Evolutionary conservation across 2,797 vertebrate genomes (phyloP).

Genomic region (Chaetodon trifasciatus): DNA sequence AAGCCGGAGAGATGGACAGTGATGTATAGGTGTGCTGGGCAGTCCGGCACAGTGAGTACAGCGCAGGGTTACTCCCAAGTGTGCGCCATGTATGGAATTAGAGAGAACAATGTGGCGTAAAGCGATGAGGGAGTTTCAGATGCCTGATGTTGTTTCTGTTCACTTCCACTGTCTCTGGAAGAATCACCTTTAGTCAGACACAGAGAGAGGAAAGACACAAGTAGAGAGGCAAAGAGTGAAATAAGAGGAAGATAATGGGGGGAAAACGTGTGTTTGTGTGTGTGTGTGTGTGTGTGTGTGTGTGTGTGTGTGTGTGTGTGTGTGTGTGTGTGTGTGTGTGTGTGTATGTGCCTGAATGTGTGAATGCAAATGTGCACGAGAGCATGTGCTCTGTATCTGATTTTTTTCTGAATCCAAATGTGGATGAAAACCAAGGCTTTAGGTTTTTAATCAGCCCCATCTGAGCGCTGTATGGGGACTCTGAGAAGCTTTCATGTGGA

Average conservation of each 20-base stretch:
- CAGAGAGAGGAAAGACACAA: slow-evolving; percentile 8
- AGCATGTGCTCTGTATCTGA: slow-evolving; percentile 38
- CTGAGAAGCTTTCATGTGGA: slow-evolving; percentile 80
- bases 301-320: not conserved
- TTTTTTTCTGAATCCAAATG: slow-evolving; percentile 74
- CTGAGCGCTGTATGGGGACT: slow-evolving; percentile 78
- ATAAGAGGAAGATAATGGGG: slow-evolving; percentile 61
- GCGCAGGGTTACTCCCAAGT: slow-evolving; percentile 56
- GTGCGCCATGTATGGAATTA: slow-evolving; percentile 69
- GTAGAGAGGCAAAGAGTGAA: slow-evolving; percentile 38
- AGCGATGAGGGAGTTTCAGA: slow-evolving; percentile 67
- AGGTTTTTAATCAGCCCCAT: slow-evolving; percentile 84
- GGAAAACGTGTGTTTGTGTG: not conserved
- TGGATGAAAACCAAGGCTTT: slow-evolving; percentile 81
- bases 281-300: not conserved
- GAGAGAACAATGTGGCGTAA: slow-evolving; percentile 69
- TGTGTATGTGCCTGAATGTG: slow-evolving; percentile 3
- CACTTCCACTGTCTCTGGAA: slow-evolving; percentile 35
- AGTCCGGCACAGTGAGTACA: slow-evolving; percentile 43
- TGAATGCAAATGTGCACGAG: not conserved
- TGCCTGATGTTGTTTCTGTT: slow-evolving; percentile 54
- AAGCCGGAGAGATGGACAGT: slow-evolving; percentile 54
- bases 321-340: slow-evolving; percentile 3
- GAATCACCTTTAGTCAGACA: slow-evolving; percentile 52
- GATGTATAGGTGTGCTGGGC: slow-evolving; percentile 70